Percentiles rank a stretch among this genome's conserved stretches.
Evolutionary conservation across 1,140 invertebrate species (phyloP).

Genomic region (Ceratina japonica): DNA sequence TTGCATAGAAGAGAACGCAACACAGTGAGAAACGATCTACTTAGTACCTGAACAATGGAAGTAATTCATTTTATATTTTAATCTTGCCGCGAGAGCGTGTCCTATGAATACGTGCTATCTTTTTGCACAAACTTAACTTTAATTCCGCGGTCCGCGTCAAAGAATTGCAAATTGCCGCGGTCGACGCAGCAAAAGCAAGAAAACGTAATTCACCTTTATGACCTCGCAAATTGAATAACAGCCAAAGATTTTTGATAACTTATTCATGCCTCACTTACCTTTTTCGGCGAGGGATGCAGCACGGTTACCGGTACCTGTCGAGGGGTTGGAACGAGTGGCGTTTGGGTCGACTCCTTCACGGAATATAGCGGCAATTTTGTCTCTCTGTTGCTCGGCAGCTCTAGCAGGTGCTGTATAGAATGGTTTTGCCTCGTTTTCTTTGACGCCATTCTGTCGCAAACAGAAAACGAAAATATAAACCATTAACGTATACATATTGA

Average conservation of each 20-base stretch:
- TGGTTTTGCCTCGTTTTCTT: slow-evolving; percentile 75
- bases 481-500: background rate
- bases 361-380: slow-evolving; percentile 67
- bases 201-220: slow-evolving; percentile 7
- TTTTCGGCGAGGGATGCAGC: slow-evolving; percentile 76
- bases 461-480: slow-evolving; percentile 20
- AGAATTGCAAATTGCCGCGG: too few relatives aligned
- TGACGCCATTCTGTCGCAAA: slow-evolving; percentile 72
- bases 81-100: background rate
- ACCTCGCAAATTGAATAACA: slow-evolving; percentile 11
- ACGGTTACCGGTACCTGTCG: slow-evolving; percentile 76
- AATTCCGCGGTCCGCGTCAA: too few relatives aligned
- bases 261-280: slow-evolving; percentile 66
- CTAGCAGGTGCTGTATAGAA: slow-evolving; percentile 77
- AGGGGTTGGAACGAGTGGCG: slow-evolving; percentile 66
- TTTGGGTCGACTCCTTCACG: slow-evolving; percentile 64
- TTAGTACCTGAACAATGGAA: slow-evolving; percentile 3
- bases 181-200: background rate
- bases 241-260: slow-evolving; percentile 13
- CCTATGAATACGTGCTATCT: background rate
- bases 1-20: background rate
- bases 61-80: slow-evolving; percentile 18
- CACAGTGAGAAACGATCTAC: background rate
- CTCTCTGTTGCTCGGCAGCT: slow-evolving; percentile 74
- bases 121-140: background rate